These are phyloP conservation scores for Stenodera caucasica DNA, from an alignment of 2,888 invertebrate genomes.

Conservation along the genomic window DNA sequence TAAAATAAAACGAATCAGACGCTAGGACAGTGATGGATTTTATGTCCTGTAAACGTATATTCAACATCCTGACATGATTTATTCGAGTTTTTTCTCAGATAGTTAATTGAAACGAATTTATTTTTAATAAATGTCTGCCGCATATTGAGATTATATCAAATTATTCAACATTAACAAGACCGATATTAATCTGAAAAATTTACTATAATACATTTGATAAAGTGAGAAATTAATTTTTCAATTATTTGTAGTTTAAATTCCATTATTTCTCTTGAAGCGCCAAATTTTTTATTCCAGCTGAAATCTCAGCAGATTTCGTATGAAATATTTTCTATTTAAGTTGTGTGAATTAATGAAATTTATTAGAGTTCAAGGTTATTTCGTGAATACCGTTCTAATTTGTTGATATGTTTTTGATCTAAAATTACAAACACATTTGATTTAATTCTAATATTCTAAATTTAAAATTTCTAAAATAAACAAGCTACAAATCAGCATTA, in stretches of 20 bases:
- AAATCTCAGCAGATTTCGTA: neutral
- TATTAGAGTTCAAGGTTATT: no score
- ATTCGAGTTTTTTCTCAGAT: conserved; percentile 13
- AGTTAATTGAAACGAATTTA: conserved; percentile 17
- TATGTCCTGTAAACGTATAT: conserved; percentile 15
- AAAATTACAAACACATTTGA: neutral
- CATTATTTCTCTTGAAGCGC: neutral
- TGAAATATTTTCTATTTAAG: neutral
- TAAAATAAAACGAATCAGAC: no score
- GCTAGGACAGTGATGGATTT: conserved; percentile 18
- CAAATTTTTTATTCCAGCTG: neutral
- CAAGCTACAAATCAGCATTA: neutral
- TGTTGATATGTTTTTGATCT: neutral
- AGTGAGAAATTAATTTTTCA: neutral
- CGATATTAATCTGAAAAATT: no score
- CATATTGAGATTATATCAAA: no score
- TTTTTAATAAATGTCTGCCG: conserved; percentile 4
- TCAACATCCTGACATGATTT: conserved; percentile 16
- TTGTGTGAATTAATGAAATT: neutral
- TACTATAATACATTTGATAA: no score
- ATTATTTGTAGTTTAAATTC: neutral
- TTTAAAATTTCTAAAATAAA: neutral
- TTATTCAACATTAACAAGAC: no score
- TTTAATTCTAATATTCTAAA: neutral
- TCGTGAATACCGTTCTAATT: no score